Evolutionary conservation across 1,140 invertebrate genomes (phyloP).

Genomic region (Achatina immaculata): DNA sequence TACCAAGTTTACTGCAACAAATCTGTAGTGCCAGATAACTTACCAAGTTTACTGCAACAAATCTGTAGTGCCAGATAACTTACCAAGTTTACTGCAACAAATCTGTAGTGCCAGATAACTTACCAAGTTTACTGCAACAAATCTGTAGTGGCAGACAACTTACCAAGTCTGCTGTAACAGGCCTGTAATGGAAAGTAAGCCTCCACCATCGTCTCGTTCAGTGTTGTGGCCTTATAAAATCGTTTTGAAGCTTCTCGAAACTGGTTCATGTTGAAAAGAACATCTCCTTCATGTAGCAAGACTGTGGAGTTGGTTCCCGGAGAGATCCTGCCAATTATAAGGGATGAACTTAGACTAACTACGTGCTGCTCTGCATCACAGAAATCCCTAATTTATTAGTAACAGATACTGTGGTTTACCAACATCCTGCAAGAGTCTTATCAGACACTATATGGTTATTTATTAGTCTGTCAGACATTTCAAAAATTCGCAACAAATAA

Average conservation of each 20-base stretch:
- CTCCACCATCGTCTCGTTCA: constrained; percentile 4
- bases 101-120: background rate
- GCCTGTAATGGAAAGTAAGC: constrained; percentile 31
- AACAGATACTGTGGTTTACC: background rate
- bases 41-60: background rate
- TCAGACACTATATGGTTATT: background rate
- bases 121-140: background rate
- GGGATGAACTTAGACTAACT: no score
- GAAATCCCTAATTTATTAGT: background rate
- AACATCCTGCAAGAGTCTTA: background rate
- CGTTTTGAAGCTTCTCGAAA: constrained; percentile 50
- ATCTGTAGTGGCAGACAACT: background rate
- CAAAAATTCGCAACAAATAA: no score
- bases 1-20: background rate
- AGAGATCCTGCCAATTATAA: constrained; percentile 38
- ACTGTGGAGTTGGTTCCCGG: constrained; percentile 55
- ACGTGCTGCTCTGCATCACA: no score
- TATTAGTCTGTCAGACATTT: background rate
- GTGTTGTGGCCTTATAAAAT: constrained; percentile 35
- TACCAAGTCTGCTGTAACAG: constrained; percentile 9
- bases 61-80: background rate
- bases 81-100: background rate
- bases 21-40: background rate
- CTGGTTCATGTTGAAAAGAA: constrained; percentile 48
- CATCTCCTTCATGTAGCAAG: constrained; percentile 58